These are phyloP conservation scores for Andrena chrysosceles DNA, from an alignment of 2,888 invertebrate genomes.

Conservation along the genomic window DNA sequence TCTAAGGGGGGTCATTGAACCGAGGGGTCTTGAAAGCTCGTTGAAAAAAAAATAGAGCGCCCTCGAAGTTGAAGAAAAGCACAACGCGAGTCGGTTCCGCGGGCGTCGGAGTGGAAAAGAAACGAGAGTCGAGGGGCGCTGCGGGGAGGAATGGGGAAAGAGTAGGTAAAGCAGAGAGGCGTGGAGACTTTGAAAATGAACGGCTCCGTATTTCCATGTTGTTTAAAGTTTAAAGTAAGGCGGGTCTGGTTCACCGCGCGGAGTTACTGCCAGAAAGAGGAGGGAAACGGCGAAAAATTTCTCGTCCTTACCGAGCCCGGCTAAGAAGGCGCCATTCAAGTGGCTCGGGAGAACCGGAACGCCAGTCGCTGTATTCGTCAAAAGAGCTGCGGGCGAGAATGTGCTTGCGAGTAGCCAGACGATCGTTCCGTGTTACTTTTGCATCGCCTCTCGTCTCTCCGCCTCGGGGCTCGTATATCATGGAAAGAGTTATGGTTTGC, in stretches of 20 bases:
- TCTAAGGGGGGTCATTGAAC: neutral
- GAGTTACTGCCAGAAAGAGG: constrained; percentile 17
- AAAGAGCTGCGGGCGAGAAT: constrained; percentile 70
- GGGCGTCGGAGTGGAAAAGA: neutral
- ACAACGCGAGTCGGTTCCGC: neutral
- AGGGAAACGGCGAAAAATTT: constrained; percentile 37
- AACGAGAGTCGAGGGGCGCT: neutral
- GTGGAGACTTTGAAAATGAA: constrained; percentile 46
- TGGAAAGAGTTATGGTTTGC: constrained; percentile 72
- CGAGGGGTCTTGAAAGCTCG: neutral
- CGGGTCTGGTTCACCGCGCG: constrained; percentile 19
- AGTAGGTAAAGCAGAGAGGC: neutral
- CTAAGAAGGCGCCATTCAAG: constrained; percentile 69
- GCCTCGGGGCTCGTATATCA: constrained; percentile 71
- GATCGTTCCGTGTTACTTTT: constrained; percentile 74
- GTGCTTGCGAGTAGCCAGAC: constrained; percentile 63
- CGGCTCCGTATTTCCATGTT: constrained; percentile 46
- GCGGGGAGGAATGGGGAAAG: neutral
- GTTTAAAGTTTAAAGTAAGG: constrained; percentile 55
- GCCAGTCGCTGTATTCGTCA: constrained; percentile 67
- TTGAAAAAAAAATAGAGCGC: neutral
- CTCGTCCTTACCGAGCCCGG: constrained; percentile 51
- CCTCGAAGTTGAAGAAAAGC: neutral
- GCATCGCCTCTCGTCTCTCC: constrained; percentile 68
- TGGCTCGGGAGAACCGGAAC: constrained; percentile 51